Conservation (phyloP, 2,113 vertebrate species). For the Zosterops pallidus region DNA sequence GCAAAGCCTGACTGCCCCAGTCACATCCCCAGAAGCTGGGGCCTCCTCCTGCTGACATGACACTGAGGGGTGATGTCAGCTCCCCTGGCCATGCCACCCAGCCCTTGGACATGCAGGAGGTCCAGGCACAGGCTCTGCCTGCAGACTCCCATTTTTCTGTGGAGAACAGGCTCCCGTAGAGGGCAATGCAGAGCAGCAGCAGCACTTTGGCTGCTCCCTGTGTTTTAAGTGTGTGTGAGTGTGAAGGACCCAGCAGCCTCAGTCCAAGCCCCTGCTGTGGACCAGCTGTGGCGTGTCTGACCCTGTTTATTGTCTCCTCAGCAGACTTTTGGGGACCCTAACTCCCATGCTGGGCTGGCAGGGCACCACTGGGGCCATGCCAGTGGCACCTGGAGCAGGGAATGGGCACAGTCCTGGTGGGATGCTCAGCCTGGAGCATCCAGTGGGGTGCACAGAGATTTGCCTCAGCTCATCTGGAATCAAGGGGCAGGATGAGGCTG, state of each 20-base stretch:
- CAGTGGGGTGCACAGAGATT: rapidly evolving
- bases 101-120: background rate
- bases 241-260: rapidly evolving
- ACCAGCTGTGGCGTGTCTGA: background rate
- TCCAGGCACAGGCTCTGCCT: background rate
- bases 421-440: background rate
- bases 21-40: background rate
- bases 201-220: background rate
- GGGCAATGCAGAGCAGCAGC: background rate
- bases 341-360: rapidly evolving
- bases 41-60: background rate
- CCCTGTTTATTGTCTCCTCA: background rate
- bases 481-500: background rate
- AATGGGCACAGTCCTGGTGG: background rate
- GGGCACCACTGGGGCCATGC: rapidly evolving
- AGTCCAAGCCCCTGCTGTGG: background rate
- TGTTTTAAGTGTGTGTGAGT: too few species aligned
- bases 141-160: background rate
- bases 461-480: background rate
- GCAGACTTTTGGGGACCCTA: background rate
- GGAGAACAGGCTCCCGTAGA: background rate
- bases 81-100: background rate
- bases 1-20: too few species aligned
- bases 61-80: background rate
- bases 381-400: background rate